Base-by-base conservation (phyloP, 2,113 vertebrate genomes). In the Gasterosteus aculeatus region DNA sequence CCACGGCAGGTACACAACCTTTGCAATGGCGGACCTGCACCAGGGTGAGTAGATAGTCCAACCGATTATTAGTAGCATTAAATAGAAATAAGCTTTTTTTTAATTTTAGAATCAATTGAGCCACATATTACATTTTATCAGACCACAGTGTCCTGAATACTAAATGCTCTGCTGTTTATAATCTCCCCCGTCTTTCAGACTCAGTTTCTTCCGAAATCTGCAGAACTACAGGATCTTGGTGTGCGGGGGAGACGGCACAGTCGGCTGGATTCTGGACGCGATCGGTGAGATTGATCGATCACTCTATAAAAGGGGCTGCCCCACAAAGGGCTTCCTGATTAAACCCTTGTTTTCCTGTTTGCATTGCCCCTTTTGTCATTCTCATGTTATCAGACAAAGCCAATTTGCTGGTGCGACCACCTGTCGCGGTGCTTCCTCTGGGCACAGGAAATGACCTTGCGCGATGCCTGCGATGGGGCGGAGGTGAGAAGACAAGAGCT, bases 401-500 rank as follows among this genome's bases (percentile, higher is more conserved):
- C 77, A 95, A 92, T 72, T 76, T 97, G 44, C 80, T 91, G 2
- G 84, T 85, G 9, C 92, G 94, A 2, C 96, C 97, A 19, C 95
- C 96, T 1, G 96, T 97, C 4, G 97, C 95, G 1, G 96, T 98
- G 51, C 92, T 98, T 90, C 97, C 97, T 62, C 92, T 98, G 39
- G 97, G 97, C 12, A 98, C 97, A 78, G 97, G 97, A 87, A 98
- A 98, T 80, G 97, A 98, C 85, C 94, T 98, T 10, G 96, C 97
- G 0, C 94, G 97, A 7, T 98, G 96, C 85, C 94, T 98, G 62
- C 91, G 97, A 70, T 98, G 97, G 97, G 97, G 97, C 72, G 96
- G 96, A 95, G 96, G 97, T 98, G 85, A 93, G 93, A 83, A 71
- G 56, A 42, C 44, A 12, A 53, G 4, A 60, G 47, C 22, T n/a